Percentiles rank a stretch among this genome's conserved stretches.
These are phyloP conservation scores for Sebastes cheni DNA, from an alignment of 2,797 vertebrate genomes.

Conservation along the genomic window DNA sequence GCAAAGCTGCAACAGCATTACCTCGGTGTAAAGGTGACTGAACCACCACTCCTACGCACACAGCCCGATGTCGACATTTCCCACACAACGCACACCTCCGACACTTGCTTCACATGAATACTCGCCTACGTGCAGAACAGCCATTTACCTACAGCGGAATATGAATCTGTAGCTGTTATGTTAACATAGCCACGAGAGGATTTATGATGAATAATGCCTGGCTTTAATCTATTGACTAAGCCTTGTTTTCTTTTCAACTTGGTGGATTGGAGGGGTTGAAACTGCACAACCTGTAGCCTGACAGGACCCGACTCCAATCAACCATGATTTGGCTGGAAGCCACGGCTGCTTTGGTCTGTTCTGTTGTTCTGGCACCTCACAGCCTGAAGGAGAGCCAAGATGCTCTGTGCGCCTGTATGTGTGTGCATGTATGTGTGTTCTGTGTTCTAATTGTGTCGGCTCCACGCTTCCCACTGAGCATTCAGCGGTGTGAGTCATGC, in stretches of 20 bases:
- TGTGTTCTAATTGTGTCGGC: constrained; percentile 60
- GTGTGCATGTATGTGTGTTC: constrained; percentile 19
- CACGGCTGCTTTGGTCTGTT: constrained; percentile 38
- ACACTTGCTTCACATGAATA: constrained; percentile 26
- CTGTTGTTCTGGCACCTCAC: constrained; percentile 31
- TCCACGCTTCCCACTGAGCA: constrained; percentile 41
- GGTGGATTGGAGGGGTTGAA: constrained; percentile 21
- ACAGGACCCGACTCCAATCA: constrained; percentile 32
- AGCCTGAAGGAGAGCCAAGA: constrained; percentile 34
- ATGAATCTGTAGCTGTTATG: constrained; percentile 25
- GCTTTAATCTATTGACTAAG: constrained; percentile 18
- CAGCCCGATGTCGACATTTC: constrained; percentile 17
- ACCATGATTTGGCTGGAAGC: constrained; percentile 40
- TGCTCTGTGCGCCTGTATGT: neutral
- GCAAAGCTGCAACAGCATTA: constrained; percentile 22
- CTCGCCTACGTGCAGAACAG: constrained; percentile 6
- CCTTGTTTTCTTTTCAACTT: constrained; percentile 29
- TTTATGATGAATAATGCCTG: constrained; percentile 8
- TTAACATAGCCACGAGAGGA: neutral
- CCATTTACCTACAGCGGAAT: constrained; percentile 8
- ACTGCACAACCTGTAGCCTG: constrained; percentile 33
- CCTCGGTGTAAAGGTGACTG: constrained; percentile 40
- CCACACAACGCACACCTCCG: constrained; percentile 34
- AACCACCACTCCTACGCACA: constrained; percentile 15
- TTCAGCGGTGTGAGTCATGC: constrained; percentile 61